Evolutionary conservation across 2,797 vertebrate genomes (phyloP).

Genomic region (Malurus leucopterus): DNA sequence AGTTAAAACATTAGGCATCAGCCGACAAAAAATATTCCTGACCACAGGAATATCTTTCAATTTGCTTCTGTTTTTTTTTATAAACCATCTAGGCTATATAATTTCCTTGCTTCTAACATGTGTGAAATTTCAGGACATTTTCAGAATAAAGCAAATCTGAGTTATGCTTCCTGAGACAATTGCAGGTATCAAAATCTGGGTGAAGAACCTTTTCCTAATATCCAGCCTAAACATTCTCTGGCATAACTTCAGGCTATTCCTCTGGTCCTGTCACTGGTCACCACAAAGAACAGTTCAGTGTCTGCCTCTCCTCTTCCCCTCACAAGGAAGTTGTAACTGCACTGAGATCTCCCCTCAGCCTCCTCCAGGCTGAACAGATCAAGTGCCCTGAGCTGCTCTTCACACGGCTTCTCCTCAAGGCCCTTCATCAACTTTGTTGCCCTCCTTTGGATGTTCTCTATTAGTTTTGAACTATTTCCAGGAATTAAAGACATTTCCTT

Average conservation of each 20-base stretch:
- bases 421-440: neutral
- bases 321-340: neutral
- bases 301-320: neutral
- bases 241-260: neutral
- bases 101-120: neutral
- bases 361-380: neutral
- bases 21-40: neutral
- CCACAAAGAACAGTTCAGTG: neutral
- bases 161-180: neutral
- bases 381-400: accelerated
- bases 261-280: neutral
- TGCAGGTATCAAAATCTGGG: neutral
- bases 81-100: neutral
- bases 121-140: neutral
- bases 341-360: neutral
- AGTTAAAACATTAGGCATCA: neutral
- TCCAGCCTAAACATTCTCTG: neutral
- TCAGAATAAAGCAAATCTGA: neutral
- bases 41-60: neutral
- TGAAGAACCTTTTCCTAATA: too few relatives aligned
- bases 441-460: neutral
- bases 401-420: accelerated
- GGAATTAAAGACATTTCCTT: neutral
- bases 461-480: neutral
- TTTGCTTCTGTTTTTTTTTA: neutral